These are phyloP conservation scores for Tuberolachnus salignus DNA, from an alignment of 2,888 invertebrate species.

Conservation along the genomic window DNA sequence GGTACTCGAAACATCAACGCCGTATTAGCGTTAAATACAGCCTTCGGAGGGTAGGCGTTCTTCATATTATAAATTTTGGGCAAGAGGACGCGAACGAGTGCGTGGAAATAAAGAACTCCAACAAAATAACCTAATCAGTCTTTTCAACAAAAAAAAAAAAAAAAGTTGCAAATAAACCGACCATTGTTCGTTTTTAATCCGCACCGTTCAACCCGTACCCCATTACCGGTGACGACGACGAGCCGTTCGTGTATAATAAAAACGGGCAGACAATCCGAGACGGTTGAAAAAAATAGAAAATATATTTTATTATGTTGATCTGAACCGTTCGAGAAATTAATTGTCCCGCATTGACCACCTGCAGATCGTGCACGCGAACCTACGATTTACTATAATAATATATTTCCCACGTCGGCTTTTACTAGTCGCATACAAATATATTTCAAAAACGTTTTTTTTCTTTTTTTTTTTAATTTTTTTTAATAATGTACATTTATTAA, in stretches of 20 bases:
- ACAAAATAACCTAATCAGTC: slow-evolving; percentile 56
- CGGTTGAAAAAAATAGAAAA: slow-evolving; percentile 14
- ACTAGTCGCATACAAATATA: too few relatives aligned
- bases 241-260: not conserved
- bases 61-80: slow-evolving; percentile 27
- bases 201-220: slow-evolving; percentile 13
- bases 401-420: too few relatives aligned
- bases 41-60: not conserved
- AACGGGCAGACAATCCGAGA: slow-evolving; percentile 39
- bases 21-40: slow-evolving; percentile 29
- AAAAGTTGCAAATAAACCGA: slow-evolving; percentile 30
- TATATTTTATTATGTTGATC: slow-evolving; percentile 19
- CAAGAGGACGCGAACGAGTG: slow-evolving; percentile 27
- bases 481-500: too few relatives aligned
- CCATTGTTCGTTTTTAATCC: slow-evolving; percentile 51
- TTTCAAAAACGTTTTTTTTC: too few relatives aligned
- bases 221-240: not conserved
- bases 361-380: too few relatives aligned
- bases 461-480: too few relatives aligned
- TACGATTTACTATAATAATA: too few relatives aligned
- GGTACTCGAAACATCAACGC: slow-evolving; percentile 38
- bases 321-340: slow-evolving; percentile 39
- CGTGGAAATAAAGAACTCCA: slow-evolving; percentile 30
- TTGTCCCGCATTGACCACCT: slow-evolving; percentile 8
- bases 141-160: slow-evolving; percentile 52